phyloP scores from a whole-genome alignment of 2,888 invertebrate species.

The Ametastegia equiseti region DNA sequence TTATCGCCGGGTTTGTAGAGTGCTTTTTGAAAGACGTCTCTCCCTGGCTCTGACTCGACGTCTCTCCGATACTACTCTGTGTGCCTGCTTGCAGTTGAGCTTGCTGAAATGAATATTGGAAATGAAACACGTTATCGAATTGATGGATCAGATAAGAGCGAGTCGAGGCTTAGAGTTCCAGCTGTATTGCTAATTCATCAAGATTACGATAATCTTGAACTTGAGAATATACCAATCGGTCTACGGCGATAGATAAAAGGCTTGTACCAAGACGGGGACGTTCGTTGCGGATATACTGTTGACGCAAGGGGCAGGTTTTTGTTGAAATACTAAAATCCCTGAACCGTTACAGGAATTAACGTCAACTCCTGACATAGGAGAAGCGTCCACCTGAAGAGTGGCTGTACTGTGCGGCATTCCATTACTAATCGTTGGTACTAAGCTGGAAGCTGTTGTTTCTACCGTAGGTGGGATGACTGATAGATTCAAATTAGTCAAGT shows the following conservation, averaged over 20 bases:
- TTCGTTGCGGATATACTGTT: conserved; percentile 77
- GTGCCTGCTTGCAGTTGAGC: conserved; percentile 81
- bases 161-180: neutral
- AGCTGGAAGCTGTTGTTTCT: conserved; percentile 57
- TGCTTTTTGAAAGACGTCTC: conserved; percentile 78
- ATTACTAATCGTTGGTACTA: conserved; percentile 65
- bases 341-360: conserved; percentile 74
- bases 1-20: conserved; percentile 83
- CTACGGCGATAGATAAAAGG: neutral
- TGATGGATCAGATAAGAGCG: no score
- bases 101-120: conserved; percentile 77
- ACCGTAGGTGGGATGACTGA: conserved; percentile 53
- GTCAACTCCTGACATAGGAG: conserved; percentile 70
- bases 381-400: conserved; percentile 64
- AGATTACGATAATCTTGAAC: neutral
- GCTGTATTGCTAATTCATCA: neutral
- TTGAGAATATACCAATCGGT: neutral
- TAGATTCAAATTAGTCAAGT: conserved; percentile 53
- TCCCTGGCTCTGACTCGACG: conserved; percentile 74
- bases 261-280: conserved; percentile 83
- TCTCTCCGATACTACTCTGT: conserved; percentile 59
- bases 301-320: conserved; percentile 71
- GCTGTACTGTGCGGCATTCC: conserved; percentile 65
- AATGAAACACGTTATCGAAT: neutral
- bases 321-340: conserved; percentile 77